Percentiles rank a stretch among this genome's conserved stretches.
phyloP scores from a whole-genome alignment of 2,888 invertebrate genomes.

The Diaprepes abbreviatus region DNA sequence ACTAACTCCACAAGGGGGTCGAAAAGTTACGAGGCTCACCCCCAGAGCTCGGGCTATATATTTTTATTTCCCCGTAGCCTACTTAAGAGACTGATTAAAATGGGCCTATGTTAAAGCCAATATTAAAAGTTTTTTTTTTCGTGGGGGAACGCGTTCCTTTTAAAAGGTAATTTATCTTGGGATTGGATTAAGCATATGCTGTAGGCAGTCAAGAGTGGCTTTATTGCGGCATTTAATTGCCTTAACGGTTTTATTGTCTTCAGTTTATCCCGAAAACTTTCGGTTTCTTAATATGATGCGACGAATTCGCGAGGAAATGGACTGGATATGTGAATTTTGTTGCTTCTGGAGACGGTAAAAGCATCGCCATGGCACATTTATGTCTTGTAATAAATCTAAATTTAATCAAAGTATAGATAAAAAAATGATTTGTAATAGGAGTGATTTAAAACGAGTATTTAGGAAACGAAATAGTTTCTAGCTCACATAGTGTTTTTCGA shows the following conservation, averaged over 20 bases:
- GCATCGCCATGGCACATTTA: too few relatives aligned
- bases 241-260: constrained; percentile 44
- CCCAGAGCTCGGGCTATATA: constrained; percentile 63
- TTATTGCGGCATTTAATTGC: constrained; percentile 49
- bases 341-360: too few relatives aligned
- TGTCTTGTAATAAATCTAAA: too few relatives aligned
- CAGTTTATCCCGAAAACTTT: constrained; percentile 9
- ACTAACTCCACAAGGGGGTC: constrained; percentile 55
- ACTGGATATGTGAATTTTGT: constrained; percentile 7
- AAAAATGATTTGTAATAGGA: too few relatives aligned
- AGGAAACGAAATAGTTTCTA: too few relatives aligned
- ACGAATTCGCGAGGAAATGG: constrained; percentile 15
- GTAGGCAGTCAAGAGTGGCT: constrained; percentile 48
- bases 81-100: constrained; percentile 69
- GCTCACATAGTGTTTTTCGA: too few relatives aligned
- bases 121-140: constrained; percentile 59
- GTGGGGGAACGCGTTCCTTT: constrained; percentile 44
- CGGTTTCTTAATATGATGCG: constrained; percentile 28
- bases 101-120: constrained; percentile 66
- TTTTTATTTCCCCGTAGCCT: constrained; percentile 69
- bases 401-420: too few relatives aligned
- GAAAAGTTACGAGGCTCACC: constrained; percentile 42
- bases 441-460: too few relatives aligned
- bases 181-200: constrained; percentile 55
- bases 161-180: constrained; percentile 54